Evolutionary conservation across 2,888 invertebrate genomes (phyloP).

Genomic region (Cepaea hortensis): DNA sequence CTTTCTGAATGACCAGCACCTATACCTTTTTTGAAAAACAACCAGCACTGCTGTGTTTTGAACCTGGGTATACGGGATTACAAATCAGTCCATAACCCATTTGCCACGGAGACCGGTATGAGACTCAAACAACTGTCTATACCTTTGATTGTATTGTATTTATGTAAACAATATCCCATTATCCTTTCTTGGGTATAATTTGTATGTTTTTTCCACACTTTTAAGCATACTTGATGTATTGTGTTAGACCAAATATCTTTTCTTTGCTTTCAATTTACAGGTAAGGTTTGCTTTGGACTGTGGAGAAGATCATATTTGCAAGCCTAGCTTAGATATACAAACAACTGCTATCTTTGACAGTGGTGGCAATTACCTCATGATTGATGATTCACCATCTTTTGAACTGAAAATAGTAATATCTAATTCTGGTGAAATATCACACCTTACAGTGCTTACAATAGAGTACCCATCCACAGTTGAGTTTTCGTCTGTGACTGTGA

Average conservation of each 20-base stretch:
- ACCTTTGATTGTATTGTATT: too few species aligned
- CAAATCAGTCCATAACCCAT: too few species aligned
- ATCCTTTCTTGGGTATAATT: too few species aligned
- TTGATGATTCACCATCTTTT: slow-evolving; percentile 57
- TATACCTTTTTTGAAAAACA: too few species aligned
- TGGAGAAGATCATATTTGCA: slow-evolving; percentile 56
- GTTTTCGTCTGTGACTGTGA: slow-evolving; percentile 51
- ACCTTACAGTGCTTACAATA: slow-evolving; percentile 56
- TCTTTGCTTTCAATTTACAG: background rate
- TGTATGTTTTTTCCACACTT: too few species aligned
- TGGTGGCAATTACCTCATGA: slow-evolving; percentile 48
- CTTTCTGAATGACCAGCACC: too few species aligned
- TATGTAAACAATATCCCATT: too few species aligned
- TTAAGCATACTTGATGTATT: too few species aligned
- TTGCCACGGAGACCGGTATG: too few species aligned
- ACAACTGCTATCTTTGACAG: slow-evolving; percentile 47
- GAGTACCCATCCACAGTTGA: slow-evolving; percentile 54
- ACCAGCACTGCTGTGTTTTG: too few species aligned
- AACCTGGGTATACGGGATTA: too few species aligned
- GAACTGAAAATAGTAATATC: slow-evolving; percentile 55
- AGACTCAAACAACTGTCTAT: too few species aligned
- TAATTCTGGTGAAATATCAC: slow-evolving; percentile 61
- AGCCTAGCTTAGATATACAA: slow-evolving; percentile 55
- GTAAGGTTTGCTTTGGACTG: slow-evolving; percentile 56
- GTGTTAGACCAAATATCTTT: background rate